Conservation (phyloP, 2,888 invertebrate genomes). For the Cryptus armator region DNA sequence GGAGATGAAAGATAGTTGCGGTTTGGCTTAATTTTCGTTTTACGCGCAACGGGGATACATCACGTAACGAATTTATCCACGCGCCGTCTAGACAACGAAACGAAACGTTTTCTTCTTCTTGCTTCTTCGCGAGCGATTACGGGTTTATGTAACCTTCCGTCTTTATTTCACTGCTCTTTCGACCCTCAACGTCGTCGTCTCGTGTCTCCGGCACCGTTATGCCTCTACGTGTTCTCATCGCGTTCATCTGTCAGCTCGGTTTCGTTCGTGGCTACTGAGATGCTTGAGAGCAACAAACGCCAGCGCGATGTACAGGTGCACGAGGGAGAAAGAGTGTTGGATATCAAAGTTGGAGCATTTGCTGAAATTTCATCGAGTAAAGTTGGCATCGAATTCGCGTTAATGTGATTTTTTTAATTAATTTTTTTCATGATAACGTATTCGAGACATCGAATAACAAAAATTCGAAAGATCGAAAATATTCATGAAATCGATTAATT, state of each 20-base stretch:
- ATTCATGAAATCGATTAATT: too few species aligned
- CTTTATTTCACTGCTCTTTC: constrained; percentile 59
- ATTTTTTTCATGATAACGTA: neutral
- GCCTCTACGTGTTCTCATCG: constrained; percentile 75
- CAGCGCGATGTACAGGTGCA: constrained; percentile 51
- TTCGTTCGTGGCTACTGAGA: constrained; percentile 50
- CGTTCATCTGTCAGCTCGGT: constrained; percentile 73
- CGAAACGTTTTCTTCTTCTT: constrained; percentile 49
- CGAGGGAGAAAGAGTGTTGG: neutral
- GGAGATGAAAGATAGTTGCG: constrained; percentile 47
- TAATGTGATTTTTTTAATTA: neutral
- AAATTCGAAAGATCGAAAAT: too few species aligned
- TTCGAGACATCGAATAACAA: neutral
- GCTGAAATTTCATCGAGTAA: neutral
- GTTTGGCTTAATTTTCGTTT: constrained; percentile 57
- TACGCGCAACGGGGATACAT: constrained; percentile 23
- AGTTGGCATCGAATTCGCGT: neutral
- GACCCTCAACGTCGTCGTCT: constrained; percentile 55
- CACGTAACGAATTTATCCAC: constrained; percentile 45
- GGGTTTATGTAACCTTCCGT: constrained; percentile 47
- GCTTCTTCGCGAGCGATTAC: constrained; percentile 14
- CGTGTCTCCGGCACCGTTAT: constrained; percentile 75
- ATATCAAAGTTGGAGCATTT: neutral
- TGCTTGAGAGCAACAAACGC: constrained; percentile 26
- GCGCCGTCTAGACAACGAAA: constrained; percentile 58